Conservation (phyloP, 2,797 vertebrate genomes). For the Gymnothorax javanicus region DNA sequence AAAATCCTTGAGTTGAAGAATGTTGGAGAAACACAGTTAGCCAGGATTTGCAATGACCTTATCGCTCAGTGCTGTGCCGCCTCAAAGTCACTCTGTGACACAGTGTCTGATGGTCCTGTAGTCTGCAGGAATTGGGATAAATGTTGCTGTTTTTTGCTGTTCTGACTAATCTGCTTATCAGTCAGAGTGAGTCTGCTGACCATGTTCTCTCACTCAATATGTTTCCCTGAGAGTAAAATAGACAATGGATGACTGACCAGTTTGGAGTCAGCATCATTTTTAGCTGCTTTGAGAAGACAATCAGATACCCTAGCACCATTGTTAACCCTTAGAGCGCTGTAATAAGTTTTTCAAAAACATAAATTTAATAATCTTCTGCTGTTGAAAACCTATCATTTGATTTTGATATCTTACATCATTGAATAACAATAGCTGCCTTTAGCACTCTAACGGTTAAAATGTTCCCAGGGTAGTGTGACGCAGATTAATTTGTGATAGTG, state of each 20-base stretch:
- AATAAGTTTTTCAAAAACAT: too few relatives aligned
- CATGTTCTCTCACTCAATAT: not conserved
- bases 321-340: not conserved
- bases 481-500: conserved; percentile 27
- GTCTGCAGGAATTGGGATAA: not conserved
- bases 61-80: not conserved
- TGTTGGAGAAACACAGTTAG: not conserved
- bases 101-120: not conserved
- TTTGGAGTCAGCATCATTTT: not conserved
- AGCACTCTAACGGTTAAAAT: not conserved
- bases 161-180: not conserved
- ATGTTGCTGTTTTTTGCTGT: not conserved
- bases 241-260: not conserved
- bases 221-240: not conserved
- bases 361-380: too few relatives aligned
- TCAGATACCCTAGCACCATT: not conserved
- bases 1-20: not conserved
- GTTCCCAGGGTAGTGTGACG: not conserved
- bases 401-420: too few relatives aligned
- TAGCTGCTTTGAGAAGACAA: not conserved
- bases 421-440: too few relatives aligned
- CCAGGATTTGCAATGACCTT: not conserved
- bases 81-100: not conserved
- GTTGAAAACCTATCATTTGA: too few relatives aligned
- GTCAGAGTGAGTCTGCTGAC: not conserved